phyloP scores from a whole-genome alignment of 2,888 invertebrate species.

The Odontothrips loti region DNA sequence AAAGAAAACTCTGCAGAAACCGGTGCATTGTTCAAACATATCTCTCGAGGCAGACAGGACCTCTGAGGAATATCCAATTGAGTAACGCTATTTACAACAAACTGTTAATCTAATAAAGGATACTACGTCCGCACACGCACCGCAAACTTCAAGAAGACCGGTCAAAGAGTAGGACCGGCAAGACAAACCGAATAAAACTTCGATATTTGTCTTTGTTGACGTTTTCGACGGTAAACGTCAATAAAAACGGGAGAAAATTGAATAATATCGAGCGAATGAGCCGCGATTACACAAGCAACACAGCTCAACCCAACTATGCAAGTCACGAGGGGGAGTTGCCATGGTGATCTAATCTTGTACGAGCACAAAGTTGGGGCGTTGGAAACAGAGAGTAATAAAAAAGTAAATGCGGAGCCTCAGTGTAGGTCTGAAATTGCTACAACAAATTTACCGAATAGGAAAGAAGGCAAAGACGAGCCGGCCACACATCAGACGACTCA shows the following conservation, averaged over 20 bases:
- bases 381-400: too few relatives aligned
- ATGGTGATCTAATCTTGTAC: background rate
- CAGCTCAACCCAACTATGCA: background rate
- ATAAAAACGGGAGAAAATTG: too few relatives aligned
- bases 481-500: constrained; percentile 4
- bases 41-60: too few relatives aligned
- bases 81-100: background rate
- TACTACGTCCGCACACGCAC: background rate
- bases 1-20: too few relatives aligned
- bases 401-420: background rate
- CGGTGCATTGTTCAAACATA: too few relatives aligned
- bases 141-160: background rate
- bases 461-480: background rate
- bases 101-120: background rate
- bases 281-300: too few relatives aligned
- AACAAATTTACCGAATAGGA: background rate
- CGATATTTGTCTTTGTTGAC: too few relatives aligned
- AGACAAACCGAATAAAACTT: too few relatives aligned
- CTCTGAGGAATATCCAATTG: background rate
- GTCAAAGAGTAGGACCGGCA: background rate
- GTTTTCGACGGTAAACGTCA: too few relatives aligned
- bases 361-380: background rate
- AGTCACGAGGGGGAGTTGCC: constrained; percentile 8
- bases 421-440: background rate
- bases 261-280: too few relatives aligned